These are phyloP conservation scores for Emydocephalus ijimae DNA, from an alignment of 2,113 vertebrate species.

Conservation along the genomic window DNA sequence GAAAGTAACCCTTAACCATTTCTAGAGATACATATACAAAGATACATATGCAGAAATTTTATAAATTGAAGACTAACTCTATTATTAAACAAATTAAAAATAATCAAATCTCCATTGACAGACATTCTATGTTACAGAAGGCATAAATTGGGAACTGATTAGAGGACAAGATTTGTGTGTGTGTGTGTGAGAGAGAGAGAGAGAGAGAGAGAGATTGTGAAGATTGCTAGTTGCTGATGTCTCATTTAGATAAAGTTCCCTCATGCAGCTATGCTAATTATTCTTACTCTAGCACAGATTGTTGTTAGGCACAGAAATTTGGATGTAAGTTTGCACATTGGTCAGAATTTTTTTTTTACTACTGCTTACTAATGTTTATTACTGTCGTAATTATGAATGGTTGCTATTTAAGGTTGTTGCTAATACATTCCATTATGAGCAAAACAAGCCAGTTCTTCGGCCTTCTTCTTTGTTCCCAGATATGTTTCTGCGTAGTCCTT, in stretches of 20 bases:
- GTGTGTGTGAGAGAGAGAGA: no score
- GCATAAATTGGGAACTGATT: background rate
- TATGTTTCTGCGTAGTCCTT: background rate
- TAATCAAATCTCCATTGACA: background rate
- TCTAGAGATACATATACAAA: background rate
- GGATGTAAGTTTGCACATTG: background rate
- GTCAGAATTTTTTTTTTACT: background rate
- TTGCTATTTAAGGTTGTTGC: background rate
- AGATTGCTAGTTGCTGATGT: background rate
- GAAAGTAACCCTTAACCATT: background rate
- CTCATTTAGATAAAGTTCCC: background rate
- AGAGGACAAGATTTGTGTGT: background rate
- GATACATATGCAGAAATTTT: background rate
- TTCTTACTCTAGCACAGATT: background rate
- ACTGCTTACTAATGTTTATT: background rate
- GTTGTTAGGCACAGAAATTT: background rate
- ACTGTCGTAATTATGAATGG: background rate
- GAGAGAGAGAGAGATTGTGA: background rate
- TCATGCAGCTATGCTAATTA: background rate
- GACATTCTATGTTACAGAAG: background rate
- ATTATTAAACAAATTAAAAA: background rate
- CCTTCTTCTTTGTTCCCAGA: background rate
- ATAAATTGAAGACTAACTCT: background rate
- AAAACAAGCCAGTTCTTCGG: background rate
- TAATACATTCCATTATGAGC: background rate